phyloP scores from a whole-genome alignment of 2,888 invertebrate genomes.

The Drosophila rellima region DNA sequence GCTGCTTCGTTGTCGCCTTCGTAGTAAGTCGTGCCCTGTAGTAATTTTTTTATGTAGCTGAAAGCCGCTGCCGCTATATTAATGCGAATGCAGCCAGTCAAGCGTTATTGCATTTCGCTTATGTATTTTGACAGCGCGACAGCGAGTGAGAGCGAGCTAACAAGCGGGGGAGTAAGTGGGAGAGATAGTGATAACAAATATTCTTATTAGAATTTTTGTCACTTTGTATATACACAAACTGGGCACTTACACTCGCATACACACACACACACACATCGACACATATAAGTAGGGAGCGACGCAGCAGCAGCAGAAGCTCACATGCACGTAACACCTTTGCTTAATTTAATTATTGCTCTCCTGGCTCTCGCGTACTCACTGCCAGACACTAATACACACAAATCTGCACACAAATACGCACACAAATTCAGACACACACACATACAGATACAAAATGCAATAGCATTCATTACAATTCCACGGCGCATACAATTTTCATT shows the following conservation, averaged over 20 bases:
- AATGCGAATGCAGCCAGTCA: conserved; percentile 38
- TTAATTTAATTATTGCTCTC: conserved; percentile 79
- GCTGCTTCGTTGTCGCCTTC: conserved; percentile 65
- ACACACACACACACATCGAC: conserved; percentile 28
- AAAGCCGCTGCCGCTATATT: conserved; percentile 55
- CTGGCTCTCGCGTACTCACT: conserved; percentile 63
- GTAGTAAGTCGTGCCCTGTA: conserved; percentile 74
- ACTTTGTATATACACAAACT: conserved; percentile 75
- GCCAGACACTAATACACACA: conserved; percentile 49
- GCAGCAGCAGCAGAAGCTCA: conserved; percentile 48
- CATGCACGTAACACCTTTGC: conserved; percentile 72
- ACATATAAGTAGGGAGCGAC: conserved; percentile 22
- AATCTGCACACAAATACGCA: conserved; percentile 29
- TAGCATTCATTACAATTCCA: conserved; percentile 74
- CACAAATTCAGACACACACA: conserved; percentile 21
- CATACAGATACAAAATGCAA: conserved; percentile 55
- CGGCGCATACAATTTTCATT: conserved; percentile 65
- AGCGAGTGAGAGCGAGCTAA: conserved; percentile 3
- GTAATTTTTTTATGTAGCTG: conserved; percentile 64
- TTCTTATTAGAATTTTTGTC: conserved; percentile 75
- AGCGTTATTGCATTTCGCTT: conserved; percentile 37
- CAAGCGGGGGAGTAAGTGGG: neutral
- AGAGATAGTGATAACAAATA: conserved; percentile 60
- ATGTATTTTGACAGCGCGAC: conserved; percentile 10
- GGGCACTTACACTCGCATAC: conserved; percentile 35